These are phyloP conservation scores for Neoitamus cyanurus DNA, from an alignment of 2,888 invertebrate species.

Conservation along the genomic window DNA sequence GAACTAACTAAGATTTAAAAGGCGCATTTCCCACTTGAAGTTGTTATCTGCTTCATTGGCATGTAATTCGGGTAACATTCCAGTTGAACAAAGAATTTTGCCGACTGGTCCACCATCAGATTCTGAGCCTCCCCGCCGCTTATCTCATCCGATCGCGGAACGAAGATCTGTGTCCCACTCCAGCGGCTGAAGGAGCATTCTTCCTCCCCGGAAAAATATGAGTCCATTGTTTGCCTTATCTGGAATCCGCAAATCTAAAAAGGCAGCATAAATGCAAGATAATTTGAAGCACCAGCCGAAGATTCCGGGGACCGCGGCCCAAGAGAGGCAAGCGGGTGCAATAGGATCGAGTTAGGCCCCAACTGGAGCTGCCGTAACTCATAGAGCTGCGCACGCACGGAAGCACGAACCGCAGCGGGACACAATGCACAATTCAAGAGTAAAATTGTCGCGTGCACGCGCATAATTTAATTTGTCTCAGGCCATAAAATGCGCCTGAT, in stretches of 20 bases:
- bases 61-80: slow-evolving; percentile 25
- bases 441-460: slow-evolving; percentile 37
- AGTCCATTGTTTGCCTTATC: slow-evolving; percentile 40
- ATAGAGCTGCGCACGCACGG: not conserved
- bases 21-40: not conserved
- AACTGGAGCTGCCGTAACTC: not conserved
- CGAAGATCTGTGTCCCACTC: not conserved
- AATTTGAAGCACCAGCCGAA: slow-evolving; percentile 27
- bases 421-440: slow-evolving; percentile 10
- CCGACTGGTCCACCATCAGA: slow-evolving; percentile 1
- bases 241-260: slow-evolving; percentile 34
- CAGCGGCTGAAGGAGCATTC: not conserved
- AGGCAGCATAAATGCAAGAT: slow-evolving; percentile 33
- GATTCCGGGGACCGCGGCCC: not conserved
- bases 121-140: not conserved
- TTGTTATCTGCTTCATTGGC: not conserved
- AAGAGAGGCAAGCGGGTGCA: not conserved
- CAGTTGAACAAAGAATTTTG: not conserved
- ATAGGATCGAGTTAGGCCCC: not conserved
- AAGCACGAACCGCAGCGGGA: not conserved
- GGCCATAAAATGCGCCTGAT: slow-evolving; percentile 4
- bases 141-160: not conserved
- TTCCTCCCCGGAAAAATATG: slow-evolving; percentile 35
- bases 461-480: slow-evolving; percentile 45
- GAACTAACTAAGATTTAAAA: not conserved